Base-by-base conservation (phyloP, 1,140 invertebrate genomes). In the Rhopalosiphum padi region DNA sequence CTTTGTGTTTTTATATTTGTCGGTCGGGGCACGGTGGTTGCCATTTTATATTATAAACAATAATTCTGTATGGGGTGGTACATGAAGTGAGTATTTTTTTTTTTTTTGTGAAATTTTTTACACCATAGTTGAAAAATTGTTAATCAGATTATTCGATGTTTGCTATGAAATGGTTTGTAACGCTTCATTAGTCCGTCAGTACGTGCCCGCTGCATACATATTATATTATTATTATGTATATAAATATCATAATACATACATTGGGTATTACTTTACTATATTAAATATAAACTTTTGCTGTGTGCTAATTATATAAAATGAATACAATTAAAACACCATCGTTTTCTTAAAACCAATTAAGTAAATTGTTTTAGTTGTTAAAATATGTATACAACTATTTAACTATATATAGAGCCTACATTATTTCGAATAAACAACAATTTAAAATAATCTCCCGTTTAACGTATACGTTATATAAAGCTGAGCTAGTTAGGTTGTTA, bases 281-380 rank as follows among this genome's bases (percentile, higher is more conserved):
- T n/a, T 77, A 18, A 77, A 77, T n/a, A 77, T n/a, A n/a, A 5
- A 77, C 30, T 77, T n/a, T 77, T 77, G 30, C 4, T 35, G 5
- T n/a, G 60, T 77, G 15, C 5, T 18, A 77, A 77, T 15, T 35
- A 77, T 77, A 15, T n/a, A 18, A 60, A 77, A 77, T 77, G 9
- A 77, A n/a, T 77, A 77, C 30, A 77, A 77, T 77, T 77, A n/a
- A 68, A 35, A n/a, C 60, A 77, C 60, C n/a, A 21, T 35, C 0
- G n/a, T 77, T 77, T 35, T 1, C 60, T n/a, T 6, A 77, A 77
- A 77, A 77, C 3, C 30, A 77, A 77, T 77, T 77, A 77, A 77
- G 60, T 77, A 77, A 77, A 77, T 77, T 77, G 60, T 77, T 77
- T 77, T 77, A 35, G 60, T 35, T 77, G 60, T 77, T n/a, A 77